A percentile compares a stretch with the other conserved stretches of the same genome.
These are phyloP conservation scores for Hyla sarda DNA, from an alignment of 2,113 vertebrate genomes.

Conservation along the genomic window DNA sequence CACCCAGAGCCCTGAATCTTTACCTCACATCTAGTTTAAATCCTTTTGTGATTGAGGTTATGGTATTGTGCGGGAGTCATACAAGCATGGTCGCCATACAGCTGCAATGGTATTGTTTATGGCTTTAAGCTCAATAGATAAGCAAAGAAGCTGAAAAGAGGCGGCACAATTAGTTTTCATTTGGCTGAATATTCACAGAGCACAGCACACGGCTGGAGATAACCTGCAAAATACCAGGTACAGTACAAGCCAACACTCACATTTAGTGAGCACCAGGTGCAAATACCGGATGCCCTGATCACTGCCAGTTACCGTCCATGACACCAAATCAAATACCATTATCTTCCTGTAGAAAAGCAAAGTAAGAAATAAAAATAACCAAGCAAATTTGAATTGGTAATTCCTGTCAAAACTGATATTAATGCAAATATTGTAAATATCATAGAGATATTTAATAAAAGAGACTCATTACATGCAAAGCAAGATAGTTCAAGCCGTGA, in stretches of 20 bases:
- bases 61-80: neutral
- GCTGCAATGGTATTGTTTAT: conserved; percentile 1
- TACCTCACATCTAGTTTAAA: neutral
- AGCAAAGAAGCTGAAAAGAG: neutral
- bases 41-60: conserved; percentile 8
- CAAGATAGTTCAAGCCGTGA: too few species aligned
- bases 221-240: conserved; percentile 9
- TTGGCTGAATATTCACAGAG: conserved; percentile 31
- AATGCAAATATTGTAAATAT: too few species aligned
- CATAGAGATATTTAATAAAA: too few species aligned
- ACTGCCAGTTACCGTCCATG: neutral
- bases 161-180: neutral
- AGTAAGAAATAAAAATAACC: neutral
- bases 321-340: neutral
- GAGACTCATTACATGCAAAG: too few species aligned
- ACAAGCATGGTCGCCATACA: too few species aligned
- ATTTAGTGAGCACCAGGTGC: neutral
- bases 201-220: neutral
- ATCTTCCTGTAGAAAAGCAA: neutral
- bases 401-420: too few species aligned
- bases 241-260: neutral
- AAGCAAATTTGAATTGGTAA: too few species aligned
- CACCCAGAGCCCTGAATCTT: neutral
- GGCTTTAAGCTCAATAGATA: neutral
- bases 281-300: neutral